These are phyloP conservation scores for Erethizon dorsatum DNA, from an alignment of 2,797 vertebrate species.

Conservation along the genomic window DNA sequence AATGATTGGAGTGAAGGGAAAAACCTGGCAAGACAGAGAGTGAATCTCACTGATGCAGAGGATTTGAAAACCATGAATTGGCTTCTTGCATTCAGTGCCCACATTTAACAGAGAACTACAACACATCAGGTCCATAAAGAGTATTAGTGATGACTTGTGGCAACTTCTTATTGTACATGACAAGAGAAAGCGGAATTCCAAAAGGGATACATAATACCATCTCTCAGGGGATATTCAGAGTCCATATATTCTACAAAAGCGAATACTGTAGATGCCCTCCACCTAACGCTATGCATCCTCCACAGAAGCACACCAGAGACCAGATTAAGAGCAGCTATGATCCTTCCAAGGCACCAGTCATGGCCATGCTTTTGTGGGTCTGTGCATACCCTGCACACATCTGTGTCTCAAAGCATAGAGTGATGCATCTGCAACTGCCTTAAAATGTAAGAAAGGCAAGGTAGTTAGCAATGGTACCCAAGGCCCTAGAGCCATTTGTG, in stretches of 20 bases:
- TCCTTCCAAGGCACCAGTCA: not conserved
- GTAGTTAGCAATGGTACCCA: not conserved
- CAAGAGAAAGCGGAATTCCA: slow-evolving; percentile 36
- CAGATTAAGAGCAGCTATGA: accelerated
- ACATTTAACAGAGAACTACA: not conserved
- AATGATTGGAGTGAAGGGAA: not conserved
- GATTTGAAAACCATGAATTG: not conserved
- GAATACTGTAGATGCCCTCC: not conserved
- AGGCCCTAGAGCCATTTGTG: not conserved
- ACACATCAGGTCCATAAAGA: not conserved
- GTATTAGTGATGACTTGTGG: not conserved
- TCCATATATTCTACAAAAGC: not conserved
- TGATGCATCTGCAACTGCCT: not conserved
- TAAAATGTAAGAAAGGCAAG: not conserved
- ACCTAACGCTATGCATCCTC: not conserved
- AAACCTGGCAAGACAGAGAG: not conserved
- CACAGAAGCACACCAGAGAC: accelerated
- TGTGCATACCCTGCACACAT: too few relatives aligned
- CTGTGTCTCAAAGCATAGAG: not conserved
- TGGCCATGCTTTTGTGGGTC: accelerated
- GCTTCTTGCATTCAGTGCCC: not conserved
- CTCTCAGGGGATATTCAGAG: not conserved
- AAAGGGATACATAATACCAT: not conserved
- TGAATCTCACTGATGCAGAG: not conserved
- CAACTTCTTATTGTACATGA: not conserved